Evolutionary conservation across 2,888 invertebrate genomes (phyloP), one percentile per base, ranked within the genome.

Genomic region (Cataglyphis cursor): DNA sequence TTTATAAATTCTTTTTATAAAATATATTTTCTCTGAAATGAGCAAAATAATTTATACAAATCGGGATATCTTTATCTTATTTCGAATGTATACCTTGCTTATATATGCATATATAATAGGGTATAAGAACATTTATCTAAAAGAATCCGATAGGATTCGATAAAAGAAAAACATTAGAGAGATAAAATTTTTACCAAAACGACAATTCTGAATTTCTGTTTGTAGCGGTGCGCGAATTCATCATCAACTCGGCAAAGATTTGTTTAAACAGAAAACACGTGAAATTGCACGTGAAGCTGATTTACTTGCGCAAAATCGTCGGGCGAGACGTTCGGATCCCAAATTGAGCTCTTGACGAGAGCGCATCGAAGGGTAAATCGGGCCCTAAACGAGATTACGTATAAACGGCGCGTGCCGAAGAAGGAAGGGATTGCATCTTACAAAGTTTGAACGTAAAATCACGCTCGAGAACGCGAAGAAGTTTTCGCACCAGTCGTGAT

Each of bases 191-290:
- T 28, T 9, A 48, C 3, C 18, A 59, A 57, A 74, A 75, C 35
- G 59, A 51, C 28, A 61, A 66, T 74, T 28, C 31, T 15, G 74
- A 80, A 82, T 87, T 85, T 59, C n/a, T 59, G 54, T 41, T 35
- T 38, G 35, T 51, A 41, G 28, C 41, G 70, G 41, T 41, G 48
- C 18, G 68, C 21, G 44, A 5, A 35, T 51, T 51, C 8, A 51
- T 64, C 35, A 66, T 51, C 62, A 59, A 9, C 18, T 12, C 15
- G 75, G 57, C 21, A 21, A 51, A 74, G 68, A 83, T 74, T 83
- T 81, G 73, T 88, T 85, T 85, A 62, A 72, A 75, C 64, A 24
- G 66, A 76, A 85, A 83, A 81, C 81, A 66, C 59, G 80, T 75
- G 24, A 75, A 75, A 87, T 87, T 73, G 80, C 72, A 62, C 38